phyloP scores from a whole-genome alignment of 2,797 vertebrate species.

The Euthynnus affinis region DNA sequence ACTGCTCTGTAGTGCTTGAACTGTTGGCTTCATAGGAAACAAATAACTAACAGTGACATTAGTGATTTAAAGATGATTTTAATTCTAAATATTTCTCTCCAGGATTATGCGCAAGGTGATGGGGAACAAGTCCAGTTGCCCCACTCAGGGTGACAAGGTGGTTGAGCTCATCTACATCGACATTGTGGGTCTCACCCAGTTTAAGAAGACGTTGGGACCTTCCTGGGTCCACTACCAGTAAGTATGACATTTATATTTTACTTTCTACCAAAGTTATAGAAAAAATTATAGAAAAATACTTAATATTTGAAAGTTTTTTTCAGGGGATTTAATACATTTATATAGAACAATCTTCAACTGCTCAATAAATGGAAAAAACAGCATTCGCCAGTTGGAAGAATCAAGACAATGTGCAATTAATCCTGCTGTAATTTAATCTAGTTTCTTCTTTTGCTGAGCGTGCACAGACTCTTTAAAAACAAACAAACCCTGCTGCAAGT shows the following conservation, averaged over 20 bases:
- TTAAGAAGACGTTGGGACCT: slow-evolving; percentile 98
- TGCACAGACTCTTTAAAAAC: neutral
- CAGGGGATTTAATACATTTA: no score
- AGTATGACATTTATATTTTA: slow-evolving; percentile 78
- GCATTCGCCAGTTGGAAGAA: neutral
- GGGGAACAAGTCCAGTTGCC: slow-evolving; percentile 98
- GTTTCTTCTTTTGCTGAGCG: slow-evolving; percentile 6
- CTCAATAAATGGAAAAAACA: neutral
- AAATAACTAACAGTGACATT: neutral
- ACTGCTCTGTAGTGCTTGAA: no score
- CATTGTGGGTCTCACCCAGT: slow-evolving; percentile 97
- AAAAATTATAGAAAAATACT: no score
- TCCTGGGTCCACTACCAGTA: slow-evolving; percentile 99
- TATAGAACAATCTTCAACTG: neutral
- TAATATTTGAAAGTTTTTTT: no score
- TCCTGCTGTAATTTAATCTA: neutral
- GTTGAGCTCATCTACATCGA: slow-evolving; percentile 99
- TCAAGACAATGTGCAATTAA: neutral
- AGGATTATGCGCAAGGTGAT: slow-evolving; percentile 99
- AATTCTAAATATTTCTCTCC: slow-evolving; percentile 8
- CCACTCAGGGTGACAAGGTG: slow-evolving; percentile 95
- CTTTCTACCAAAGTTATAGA: no score
- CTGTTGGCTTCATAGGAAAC: no score
- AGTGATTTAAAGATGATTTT: slow-evolving; percentile 1
- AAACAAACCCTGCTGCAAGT: neutral